Evolutionary conservation across 2,888 invertebrate species (phyloP), one percentile per base, ranked within the genome.

Genomic region (Bhutanitis thaidina): DNA sequence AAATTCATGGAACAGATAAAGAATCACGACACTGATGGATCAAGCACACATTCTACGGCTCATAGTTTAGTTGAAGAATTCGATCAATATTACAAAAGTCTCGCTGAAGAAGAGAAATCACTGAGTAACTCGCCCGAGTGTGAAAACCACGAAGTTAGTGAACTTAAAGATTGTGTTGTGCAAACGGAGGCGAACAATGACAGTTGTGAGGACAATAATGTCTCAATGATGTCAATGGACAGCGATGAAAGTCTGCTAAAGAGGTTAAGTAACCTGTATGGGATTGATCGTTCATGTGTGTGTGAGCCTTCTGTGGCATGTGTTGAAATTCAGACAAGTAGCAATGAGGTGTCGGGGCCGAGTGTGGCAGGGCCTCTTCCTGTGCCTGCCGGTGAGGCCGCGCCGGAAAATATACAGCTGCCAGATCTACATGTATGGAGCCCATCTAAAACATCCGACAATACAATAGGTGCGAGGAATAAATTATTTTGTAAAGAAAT

Each of bases 51-150:
- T 0, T 89, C 89, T 0, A 89, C 89, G 0, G 89, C 89, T 34
- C 74, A 81, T 4, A 89, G 89, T 59, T 70, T 89, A 0, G 79
- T 89, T 0, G 88, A 87, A 10, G 89, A 89, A 56, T 76, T 83
- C 15, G 84, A 87, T 57, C 77, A 82, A 55, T 87, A 85, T 59
- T 88, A 87, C 53, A 80, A 71, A 54, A 73, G 70, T 29, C 60
- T 86, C 0, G 62, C 61, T 1, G 77, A 76, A 1, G 74, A 72
- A 0, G 77, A 78, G 1, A 71, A 67, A 5, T 55, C 57, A 0
- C 46, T 53, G 0, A 12, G 49, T 0, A 62, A 61, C 25, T 60
- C 64, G n/a, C 50, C 50, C 1, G 50, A 50, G 8, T 39, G 30
- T 25, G 57, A 55, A 7, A 38, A 35, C 16, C 16, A n/a, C 32